Percentiles rank a stretch among this genome's conserved stretches.
These are phyloP conservation scores for Rhinolophus sinicus DNA, from an alignment of 2,113 vertebrate genomes.

Conservation along the genomic window DNA sequence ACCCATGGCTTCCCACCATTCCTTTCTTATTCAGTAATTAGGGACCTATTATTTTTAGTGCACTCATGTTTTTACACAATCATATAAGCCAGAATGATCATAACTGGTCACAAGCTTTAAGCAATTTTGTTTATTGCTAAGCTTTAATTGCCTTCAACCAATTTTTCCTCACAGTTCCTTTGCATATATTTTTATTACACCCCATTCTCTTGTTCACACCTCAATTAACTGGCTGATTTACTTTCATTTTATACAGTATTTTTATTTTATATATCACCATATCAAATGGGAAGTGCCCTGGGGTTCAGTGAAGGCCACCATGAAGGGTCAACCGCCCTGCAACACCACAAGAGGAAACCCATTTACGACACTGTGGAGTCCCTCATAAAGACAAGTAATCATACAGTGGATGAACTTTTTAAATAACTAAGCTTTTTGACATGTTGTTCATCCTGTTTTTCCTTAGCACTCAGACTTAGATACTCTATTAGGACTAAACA, in stretches of 20 bases:
- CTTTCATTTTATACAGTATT: background rate
- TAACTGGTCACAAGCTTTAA: background rate
- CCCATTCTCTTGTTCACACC: background rate
- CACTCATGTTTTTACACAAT: background rate
- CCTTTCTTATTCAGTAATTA: background rate
- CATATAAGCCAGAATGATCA: background rate
- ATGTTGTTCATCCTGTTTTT: background rate
- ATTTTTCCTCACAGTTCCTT: background rate
- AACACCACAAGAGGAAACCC: background rate
- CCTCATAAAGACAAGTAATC: background rate
- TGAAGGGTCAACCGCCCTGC: background rate
- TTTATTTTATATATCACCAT: background rate
- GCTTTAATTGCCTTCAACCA: background rate
- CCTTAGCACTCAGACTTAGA: background rate
- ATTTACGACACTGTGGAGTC: background rate
- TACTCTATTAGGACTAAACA: background rate
- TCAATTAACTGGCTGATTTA: background rate
- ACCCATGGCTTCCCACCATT: background rate
- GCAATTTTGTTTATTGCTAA: background rate
- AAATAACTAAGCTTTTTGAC: background rate
- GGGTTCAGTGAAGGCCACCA: background rate
- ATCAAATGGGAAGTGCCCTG: background rate
- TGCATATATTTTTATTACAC: constrained; percentile 4
- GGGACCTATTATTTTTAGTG: background rate
- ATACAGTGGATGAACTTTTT: background rate